Evolutionary conservation across 1,140 invertebrate genomes (phyloP).

Genomic region (Holotrichia oblita): DNA sequence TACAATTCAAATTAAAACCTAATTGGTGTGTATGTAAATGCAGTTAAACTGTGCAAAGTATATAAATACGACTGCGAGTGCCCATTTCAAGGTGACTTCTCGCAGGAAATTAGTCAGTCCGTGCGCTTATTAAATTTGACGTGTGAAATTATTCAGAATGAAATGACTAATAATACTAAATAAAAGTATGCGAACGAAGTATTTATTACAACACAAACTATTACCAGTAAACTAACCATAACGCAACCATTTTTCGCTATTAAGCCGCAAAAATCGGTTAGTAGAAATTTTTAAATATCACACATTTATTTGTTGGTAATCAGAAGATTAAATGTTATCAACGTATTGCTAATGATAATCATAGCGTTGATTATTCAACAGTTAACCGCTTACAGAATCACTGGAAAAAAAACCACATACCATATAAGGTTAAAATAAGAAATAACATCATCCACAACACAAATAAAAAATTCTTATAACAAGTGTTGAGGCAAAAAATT

Average conservation of each 20-base stretch:
- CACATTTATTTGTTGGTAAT: no score
- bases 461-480: no score
- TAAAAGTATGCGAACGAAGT: conserved; percentile 8
- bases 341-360: no score
- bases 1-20: conserved; percentile 23
- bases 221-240: background rate
- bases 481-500: no score
- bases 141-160: conserved; percentile 29
- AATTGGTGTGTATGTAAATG: conserved; percentile 31
- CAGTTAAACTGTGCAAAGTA: conserved; percentile 28
- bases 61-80: conserved; percentile 25
- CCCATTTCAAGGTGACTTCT: conserved; percentile 18
- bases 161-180: conserved; percentile 21
- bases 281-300: no score
- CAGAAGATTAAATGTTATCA: no score
- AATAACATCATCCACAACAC: no score
- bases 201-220: conserved; percentile 12
- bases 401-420: no score
- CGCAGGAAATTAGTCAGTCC: conserved; percentile 32
- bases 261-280: background rate
- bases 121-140: background rate
- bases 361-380: no score
- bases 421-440: no score
- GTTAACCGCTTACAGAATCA: no score
- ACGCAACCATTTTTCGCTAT: background rate